Evolutionary conservation across 2,888 invertebrate genomes (phyloP).

Genomic region (Synergus japonicus): DNA sequence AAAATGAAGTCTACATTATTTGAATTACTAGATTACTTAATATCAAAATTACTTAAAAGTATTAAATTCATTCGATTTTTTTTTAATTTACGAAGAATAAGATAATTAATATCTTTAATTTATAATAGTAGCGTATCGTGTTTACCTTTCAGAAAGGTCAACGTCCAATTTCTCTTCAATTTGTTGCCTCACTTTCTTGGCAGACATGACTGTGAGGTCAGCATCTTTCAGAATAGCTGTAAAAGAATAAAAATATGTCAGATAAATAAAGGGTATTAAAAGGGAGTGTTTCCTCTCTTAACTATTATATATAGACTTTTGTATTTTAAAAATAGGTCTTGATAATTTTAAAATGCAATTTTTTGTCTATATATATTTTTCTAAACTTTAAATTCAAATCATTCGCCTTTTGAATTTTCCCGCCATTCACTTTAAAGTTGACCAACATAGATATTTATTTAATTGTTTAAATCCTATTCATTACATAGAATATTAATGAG

Average conservation of each 20-base stretch:
- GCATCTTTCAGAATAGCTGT: constrained; percentile 92
- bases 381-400: not conserved
- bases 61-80: not conserved
- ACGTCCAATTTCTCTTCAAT: constrained; percentile 89
- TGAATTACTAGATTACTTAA: constrained; percentile 24
- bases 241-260: constrained; percentile 57
- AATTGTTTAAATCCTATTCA: too few relatives aligned
- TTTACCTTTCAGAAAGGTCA: constrained; percentile 84
- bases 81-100: not conserved
- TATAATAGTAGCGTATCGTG: constrained; percentile 4
- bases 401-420: not conserved
- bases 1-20: not conserved
- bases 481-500: not conserved
- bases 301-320: not conserved
- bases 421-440: not conserved
- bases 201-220: constrained; percentile 89
- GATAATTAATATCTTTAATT: not conserved
- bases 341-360: not conserved
- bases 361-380: too few relatives aligned
- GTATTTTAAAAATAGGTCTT: not conserved
- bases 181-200: constrained; percentile 92
- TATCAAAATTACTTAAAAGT: not conserved
- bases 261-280: not conserved
- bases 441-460: not conserved
- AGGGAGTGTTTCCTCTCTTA: not conserved